phyloP scores from a whole-genome alignment of 1,140 invertebrate genomes.

The Venturia canescens region DNA sequence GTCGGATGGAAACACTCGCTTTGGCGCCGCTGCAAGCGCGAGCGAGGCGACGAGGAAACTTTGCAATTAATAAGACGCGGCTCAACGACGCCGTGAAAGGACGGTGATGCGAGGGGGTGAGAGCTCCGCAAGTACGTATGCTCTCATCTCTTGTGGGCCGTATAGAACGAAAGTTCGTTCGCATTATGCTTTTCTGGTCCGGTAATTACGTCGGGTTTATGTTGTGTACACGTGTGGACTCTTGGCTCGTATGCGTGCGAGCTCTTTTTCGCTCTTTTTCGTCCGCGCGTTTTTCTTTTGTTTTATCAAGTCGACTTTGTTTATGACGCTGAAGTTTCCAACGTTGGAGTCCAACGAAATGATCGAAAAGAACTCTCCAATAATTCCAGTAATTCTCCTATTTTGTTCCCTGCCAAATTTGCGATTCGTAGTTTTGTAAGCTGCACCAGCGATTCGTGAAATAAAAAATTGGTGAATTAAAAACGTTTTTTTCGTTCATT shows the following conservation, averaged over 20 bases:
- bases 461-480: too few species aligned
- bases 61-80: conserved; percentile 50
- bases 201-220: conserved; percentile 37
- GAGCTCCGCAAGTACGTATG: neutral
- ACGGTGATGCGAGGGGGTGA: neutral
- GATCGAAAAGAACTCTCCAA: too few species aligned
- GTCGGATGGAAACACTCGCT: conserved; percentile 53
- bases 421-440: too few species aligned
- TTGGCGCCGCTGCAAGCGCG: conserved; percentile 49
- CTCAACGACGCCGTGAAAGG: conserved; percentile 28
- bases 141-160: conserved; percentile 12
- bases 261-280: too few species aligned
- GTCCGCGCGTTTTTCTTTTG: too few species aligned
- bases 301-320: conserved; percentile 4
- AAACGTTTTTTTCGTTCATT: too few species aligned
- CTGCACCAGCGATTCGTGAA: too few species aligned
- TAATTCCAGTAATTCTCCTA: too few species aligned
- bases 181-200: conserved; percentile 39
- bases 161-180: conserved; percentile 30
- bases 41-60: conserved; percentile 41
- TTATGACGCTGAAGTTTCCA: too few species aligned
- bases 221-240: neutral
- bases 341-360: too few species aligned
- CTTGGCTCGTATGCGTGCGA: conserved; percentile 1
- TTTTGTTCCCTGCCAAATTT: too few species aligned